These are phyloP conservation scores for Patagioenas fasciata DNA, from an alignment of 2,113 vertebrate species.

Conservation along the genomic window DNA sequence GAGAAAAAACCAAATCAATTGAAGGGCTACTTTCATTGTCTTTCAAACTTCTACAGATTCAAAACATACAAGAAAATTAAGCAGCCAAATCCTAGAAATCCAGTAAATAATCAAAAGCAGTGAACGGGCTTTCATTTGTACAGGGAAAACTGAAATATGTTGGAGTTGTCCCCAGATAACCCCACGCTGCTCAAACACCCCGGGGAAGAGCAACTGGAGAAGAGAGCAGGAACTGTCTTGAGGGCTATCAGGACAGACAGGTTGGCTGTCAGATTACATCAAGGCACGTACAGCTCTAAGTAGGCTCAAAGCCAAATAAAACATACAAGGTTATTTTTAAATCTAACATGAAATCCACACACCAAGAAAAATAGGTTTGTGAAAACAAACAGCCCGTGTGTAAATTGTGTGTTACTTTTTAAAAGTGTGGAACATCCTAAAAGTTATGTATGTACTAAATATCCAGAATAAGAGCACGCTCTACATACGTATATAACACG, in stretches of 20 bases:
- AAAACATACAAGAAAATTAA: neutral
- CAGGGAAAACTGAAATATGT: neutral
- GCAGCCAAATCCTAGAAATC: neutral
- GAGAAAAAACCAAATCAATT: neutral
- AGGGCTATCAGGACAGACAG: neutral
- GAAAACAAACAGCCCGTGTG: neutral
- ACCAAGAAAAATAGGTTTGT: neutral
- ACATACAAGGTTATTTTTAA: neutral
- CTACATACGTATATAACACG: neutral
- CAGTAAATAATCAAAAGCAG: neutral
- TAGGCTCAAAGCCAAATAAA: conserved; percentile 13
- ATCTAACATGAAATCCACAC: neutral
- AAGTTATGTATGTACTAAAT: neutral
- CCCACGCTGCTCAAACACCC: neutral
- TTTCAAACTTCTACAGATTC: neutral
- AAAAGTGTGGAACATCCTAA: neutral
- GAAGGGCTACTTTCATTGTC: neutral
- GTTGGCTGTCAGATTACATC: conserved; percentile 40
- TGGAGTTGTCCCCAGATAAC: conserved; percentile 26
- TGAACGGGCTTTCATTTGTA: neutral
- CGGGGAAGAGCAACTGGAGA: neutral
- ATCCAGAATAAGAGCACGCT: neutral
- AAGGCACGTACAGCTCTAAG: neutral
- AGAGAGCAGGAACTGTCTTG: neutral
- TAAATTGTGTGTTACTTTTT: neutral